Conservation (phyloP, 2,888 invertebrate species). For the Lucinisca nassula region DNA sequence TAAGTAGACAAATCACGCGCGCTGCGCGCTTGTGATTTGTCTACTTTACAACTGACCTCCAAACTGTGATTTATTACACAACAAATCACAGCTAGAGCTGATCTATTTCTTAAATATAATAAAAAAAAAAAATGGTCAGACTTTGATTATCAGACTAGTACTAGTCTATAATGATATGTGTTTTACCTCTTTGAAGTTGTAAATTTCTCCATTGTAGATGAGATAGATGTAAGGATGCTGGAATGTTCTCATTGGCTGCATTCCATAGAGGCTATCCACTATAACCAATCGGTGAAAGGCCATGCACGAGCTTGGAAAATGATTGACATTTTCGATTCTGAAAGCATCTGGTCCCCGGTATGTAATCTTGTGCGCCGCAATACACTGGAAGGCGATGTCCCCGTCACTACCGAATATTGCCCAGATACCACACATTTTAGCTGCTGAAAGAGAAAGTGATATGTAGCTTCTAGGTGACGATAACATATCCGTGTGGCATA, state of each 20-base stretch:
- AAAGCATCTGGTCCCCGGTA: constrained; percentile 88
- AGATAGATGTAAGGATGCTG: constrained; percentile 86
- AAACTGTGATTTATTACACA: too few relatives aligned
- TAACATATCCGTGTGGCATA: too few relatives aligned
- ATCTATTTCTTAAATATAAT: too few relatives aligned
- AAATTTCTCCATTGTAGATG: constrained; percentile 94
- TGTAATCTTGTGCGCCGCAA: constrained; percentile 84
- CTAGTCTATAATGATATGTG: too few relatives aligned
- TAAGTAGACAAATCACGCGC: too few relatives aligned
- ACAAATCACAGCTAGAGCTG: too few relatives aligned
- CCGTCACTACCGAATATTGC: constrained; percentile 87
- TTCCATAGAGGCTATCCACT: constrained; percentile 86
- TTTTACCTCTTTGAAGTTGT: constrained; percentile 91
- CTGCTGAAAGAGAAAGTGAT: too few relatives aligned
- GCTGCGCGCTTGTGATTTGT: too few relatives aligned
- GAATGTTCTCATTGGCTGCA: constrained; percentile 88
- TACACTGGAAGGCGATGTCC: constrained; percentile 83
- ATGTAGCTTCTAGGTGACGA: too few relatives aligned
- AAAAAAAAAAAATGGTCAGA: too few relatives aligned
- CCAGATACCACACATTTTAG: constrained; percentile 89
- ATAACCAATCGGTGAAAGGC: constrained; percentile 87
- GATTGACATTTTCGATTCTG: constrained; percentile 87
- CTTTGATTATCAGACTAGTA: too few relatives aligned
- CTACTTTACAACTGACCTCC: too few relatives aligned
- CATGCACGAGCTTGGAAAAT: constrained; percentile 84